Percentiles rank a stretch among this genome's conserved stretches.
phyloP scores from a whole-genome alignment of 2,797 vertebrate species.

The Otolemur crassicaudatus region DNA sequence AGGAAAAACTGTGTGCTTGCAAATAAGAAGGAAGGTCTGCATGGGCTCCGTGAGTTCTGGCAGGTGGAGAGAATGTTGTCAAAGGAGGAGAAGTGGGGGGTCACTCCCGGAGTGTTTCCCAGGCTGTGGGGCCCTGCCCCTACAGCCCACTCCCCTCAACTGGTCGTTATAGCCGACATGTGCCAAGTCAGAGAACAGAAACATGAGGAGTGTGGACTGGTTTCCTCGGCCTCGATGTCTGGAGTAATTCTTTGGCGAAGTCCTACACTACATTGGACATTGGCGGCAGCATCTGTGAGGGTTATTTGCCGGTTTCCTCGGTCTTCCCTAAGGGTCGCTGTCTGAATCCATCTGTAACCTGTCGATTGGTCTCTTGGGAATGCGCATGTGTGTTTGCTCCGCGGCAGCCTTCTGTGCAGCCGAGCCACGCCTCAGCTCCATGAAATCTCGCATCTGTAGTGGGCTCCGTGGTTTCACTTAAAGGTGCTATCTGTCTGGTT shows the following conservation, averaged over 20 bases:
- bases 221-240: neutral
- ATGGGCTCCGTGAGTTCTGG: no score
- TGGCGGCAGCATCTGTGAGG: neutral
- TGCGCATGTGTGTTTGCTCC: neutral
- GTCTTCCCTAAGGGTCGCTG: neutral
- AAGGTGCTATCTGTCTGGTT: neutral
- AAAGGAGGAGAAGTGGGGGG: no score
- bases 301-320: neutral
- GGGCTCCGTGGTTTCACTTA: neutral
- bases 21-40: no score
- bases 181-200: neutral
- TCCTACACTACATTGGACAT: neutral
- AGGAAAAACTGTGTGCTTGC: no score
- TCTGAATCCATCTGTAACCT: neutral
- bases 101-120: no score
- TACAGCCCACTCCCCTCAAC: no score
- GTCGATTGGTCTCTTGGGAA: neutral
- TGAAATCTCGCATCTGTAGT: neutral
- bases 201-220: neutral
- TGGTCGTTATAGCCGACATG: neutral
- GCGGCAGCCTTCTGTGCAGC: neutral
- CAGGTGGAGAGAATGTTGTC: no score
- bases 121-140: no score
- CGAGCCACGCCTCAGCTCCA: neutral
- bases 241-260: neutral